These are phyloP conservation scores for Drosophila atripex DNA, from an alignment of 2,888 invertebrate genomes.

Conservation along the genomic window DNA sequence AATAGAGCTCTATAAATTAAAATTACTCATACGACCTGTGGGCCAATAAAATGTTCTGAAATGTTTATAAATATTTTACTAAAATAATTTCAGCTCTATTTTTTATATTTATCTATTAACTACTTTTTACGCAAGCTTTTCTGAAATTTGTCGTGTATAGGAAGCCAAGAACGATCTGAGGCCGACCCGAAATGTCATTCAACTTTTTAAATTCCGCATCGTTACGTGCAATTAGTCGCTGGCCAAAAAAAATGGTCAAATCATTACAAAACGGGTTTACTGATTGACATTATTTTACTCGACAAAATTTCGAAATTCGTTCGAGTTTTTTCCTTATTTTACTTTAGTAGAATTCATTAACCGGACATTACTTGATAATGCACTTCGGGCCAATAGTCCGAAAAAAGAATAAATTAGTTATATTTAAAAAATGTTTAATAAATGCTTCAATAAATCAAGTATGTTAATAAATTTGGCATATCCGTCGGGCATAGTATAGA, in stretches of 20 bases:
- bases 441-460: conserved; percentile 12
- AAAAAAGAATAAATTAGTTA: conserved; percentile 7
- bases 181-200: conserved; percentile 22
- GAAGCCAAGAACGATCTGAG: conserved; percentile 8
- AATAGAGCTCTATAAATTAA: not conserved
- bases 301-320: conserved; percentile 20
- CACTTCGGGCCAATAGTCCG: conserved; percentile 11
- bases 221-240: conserved; percentile 22
- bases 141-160: not conserved
- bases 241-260: conserved; percentile 12
- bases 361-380: conserved; percentile 15
- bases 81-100: too few species aligned
- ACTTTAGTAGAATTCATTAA: conserved; percentile 16
- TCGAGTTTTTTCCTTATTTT: conserved; percentile 11
- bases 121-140: too few species aligned
- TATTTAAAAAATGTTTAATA: conserved; percentile 1
- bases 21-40: not conserved
- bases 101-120: not conserved
- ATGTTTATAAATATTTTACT: too few species aligned
- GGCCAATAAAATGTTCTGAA: not conserved
- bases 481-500: conserved; percentile 9
- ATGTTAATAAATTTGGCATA: conserved; percentile 18
- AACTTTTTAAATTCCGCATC: conserved; percentile 20
- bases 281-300: conserved; percentile 23
- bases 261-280: conserved; percentile 34